Base-by-base conservation (phyloP, 2,888 invertebrate genomes). In the Eutolmus rufibarbis region DNA sequence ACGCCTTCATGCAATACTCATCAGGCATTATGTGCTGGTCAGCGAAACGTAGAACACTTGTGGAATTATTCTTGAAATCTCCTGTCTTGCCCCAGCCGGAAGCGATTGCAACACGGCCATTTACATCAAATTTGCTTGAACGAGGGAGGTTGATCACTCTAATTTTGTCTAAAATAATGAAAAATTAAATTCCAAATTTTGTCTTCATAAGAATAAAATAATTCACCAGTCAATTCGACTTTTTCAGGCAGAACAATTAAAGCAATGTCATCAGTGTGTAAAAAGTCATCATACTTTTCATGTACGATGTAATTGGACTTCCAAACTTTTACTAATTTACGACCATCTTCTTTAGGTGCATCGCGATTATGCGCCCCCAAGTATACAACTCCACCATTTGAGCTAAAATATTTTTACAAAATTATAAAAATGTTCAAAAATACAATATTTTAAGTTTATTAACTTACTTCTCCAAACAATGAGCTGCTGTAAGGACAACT, bases 231-330 rank as follows among this genome's bases (percentile, higher is more conserved):
- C 82, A 92, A 91, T 78, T 90, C 89, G n/a, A 92, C 90, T 16
- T 91, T 89, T 88, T 91, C 89, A 12, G 92, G 92, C 43, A 92
- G 89, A 5, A 89, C 90, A 66, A 92, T 90, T 14, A 92, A 86
- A 1, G 92, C 92, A 88, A 92, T 92, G 78, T 92, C 92, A 89
- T 92, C 92, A 88, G 91, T 91, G 8, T 92, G 89, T 2, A 91
- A 90, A 16, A 90, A 90, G 12, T 91, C 90, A 90, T 92, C 91
- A 91, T 92, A 92, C 3, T 91, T 91, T 66, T 92, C 92, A 87
- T 91, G 92, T 23, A 92, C 90, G 46, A 90, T 89, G 86, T 92
- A 91, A n/a, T 86, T 85, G 12, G n/a, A n/a, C 23, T 85, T 87
- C 66, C 76, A 34, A 16, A 87, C 82, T n/a, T 37, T 81, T 9